These are phyloP conservation scores for Boloria selene DNA, from an alignment of 2,888 invertebrate genomes.

Conservation along the genomic window DNA sequence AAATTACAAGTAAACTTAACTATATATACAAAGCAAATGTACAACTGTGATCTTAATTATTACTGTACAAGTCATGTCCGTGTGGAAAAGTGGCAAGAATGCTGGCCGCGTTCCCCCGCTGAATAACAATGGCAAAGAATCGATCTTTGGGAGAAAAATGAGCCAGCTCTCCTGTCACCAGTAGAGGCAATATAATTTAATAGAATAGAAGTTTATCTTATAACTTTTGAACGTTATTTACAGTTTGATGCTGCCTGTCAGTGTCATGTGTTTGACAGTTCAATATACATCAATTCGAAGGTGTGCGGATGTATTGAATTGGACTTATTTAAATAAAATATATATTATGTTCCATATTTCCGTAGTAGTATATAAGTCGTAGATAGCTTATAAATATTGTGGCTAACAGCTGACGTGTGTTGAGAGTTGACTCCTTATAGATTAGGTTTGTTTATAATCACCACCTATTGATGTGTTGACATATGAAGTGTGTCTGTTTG, in stretches of 20 bases:
- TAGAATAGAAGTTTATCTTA: background rate
- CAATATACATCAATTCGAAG: constrained; percentile 22
- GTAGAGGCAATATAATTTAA: background rate
- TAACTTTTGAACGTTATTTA: constrained; percentile 10
- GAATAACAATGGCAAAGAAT: no score
- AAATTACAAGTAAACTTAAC: no score
- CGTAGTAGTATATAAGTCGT: background rate
- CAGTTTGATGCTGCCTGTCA: background rate
- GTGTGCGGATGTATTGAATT: constrained; percentile 7
- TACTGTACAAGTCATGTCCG: no score
- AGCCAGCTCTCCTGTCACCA: no score
- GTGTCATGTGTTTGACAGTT: constrained; percentile 30
- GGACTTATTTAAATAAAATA: constrained; percentile 10
- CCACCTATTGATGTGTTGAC: constrained; percentile 42
- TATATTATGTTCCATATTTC: background rate
- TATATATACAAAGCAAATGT: no score
- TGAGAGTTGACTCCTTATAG: background rate
- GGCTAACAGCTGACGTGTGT: background rate
- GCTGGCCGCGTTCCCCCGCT: no score
- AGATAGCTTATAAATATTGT: background rate
- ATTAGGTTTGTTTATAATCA: constrained; percentile 26
- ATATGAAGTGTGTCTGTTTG: constrained; percentile 45
- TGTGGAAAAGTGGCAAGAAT: no score
- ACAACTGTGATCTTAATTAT: no score
- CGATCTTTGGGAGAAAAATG: no score